Evolutionary conservation across 2,113 vertebrate genomes (phyloP), one percentile per base, ranked within the genome.

Genomic region (Caranx ignobilis): DNA sequence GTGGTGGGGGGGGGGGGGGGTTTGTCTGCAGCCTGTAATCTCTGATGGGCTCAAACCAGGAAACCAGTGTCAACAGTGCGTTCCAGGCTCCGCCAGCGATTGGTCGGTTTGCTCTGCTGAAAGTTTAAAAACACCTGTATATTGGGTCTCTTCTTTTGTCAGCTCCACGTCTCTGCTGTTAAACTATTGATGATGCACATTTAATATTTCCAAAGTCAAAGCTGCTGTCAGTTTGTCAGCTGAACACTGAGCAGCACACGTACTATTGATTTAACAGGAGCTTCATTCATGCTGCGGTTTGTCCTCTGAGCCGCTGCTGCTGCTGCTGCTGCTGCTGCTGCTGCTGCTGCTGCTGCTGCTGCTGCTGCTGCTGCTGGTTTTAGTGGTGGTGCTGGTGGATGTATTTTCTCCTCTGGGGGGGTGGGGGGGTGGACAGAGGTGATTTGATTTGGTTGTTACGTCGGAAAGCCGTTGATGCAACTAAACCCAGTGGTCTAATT

Each of bases 401-500:
- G 26, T 45, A n/a, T 77, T 73, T 64, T 6, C 15, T 75, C 32
- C 2, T 2, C 11, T 5, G n/a, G 16, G 41, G 26, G 26, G 26
- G 26, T 26, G 26, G 26, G 26, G 26, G 26, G 26, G 26, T 26
- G 10, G 81, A 87, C 65, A 45, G 85, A 89, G 86, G 83, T 89
- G 91, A 91, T 91, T 91, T 91, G 89, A 91, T 92, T 90, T 82
- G 71, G 84, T 86, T 79, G 84, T 84, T 84, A 89, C 45, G 61
- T 2, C 18, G 26, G 26, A 85, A 92, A 89, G 90, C 85, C 19
- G 81, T 75, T 72, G 82, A 82, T 87, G 82, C 88, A 83, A 90
- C 81, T 91, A 92, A 92, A 92, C 84, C 88, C 89, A 86, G 60
- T 60, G 87, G 89, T 91, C 89, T 93, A 92, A 93, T 93, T 93